These are phyloP conservation scores for Acronicta alni DNA, from an alignment of 2,888 invertebrate species.

Conservation along the genomic window DNA sequence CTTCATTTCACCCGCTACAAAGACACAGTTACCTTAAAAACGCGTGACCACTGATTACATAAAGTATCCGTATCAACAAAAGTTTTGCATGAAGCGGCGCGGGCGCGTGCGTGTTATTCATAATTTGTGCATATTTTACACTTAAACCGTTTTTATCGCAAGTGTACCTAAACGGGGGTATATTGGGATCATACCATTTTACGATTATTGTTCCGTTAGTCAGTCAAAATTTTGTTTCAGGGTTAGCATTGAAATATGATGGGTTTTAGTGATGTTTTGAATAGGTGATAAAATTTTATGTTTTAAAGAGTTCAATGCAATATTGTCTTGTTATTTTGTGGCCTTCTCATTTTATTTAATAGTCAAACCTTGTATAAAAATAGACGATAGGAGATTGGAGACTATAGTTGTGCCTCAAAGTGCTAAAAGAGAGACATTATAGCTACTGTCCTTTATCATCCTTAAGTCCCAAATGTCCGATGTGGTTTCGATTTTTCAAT, in stretches of 20 bases:
- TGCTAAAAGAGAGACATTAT: too few relatives aligned
- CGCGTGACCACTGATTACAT: slow-evolving; percentile 54
- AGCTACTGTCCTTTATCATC: too few relatives aligned
- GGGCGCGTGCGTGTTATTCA: slow-evolving; percentile 68
- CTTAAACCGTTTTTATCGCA: slow-evolving; percentile 64
- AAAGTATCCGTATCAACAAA: slow-evolving; percentile 56
- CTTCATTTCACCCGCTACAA: slow-evolving; percentile 22
- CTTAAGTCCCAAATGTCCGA: too few relatives aligned
- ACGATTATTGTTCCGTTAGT: slow-evolving; percentile 51
- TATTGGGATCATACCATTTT: slow-evolving; percentile 46
- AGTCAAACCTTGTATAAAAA: neutral
- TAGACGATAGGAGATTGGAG: too few relatives aligned
- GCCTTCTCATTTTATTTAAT: neutral
- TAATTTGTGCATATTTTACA: slow-evolving; percentile 78
- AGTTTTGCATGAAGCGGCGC: slow-evolving; percentile 62
- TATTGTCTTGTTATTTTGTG: neutral
- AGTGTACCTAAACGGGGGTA: slow-evolving; percentile 44
- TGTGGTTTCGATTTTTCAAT: too few relatives aligned
- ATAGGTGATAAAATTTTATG: slow-evolving; percentile 32
- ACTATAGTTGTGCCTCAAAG: too few relatives aligned
- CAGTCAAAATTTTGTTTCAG: slow-evolving; percentile 57
- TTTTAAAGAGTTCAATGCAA: slow-evolving; percentile 2
- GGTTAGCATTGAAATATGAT: slow-evolving; percentile 39
- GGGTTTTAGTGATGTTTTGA: slow-evolving; percentile 12
- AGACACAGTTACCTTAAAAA: slow-evolving; percentile 43